Evolutionary conservation across 2,113 vertebrate species (phyloP).

Genomic region (Trogon melanurus): DNA sequence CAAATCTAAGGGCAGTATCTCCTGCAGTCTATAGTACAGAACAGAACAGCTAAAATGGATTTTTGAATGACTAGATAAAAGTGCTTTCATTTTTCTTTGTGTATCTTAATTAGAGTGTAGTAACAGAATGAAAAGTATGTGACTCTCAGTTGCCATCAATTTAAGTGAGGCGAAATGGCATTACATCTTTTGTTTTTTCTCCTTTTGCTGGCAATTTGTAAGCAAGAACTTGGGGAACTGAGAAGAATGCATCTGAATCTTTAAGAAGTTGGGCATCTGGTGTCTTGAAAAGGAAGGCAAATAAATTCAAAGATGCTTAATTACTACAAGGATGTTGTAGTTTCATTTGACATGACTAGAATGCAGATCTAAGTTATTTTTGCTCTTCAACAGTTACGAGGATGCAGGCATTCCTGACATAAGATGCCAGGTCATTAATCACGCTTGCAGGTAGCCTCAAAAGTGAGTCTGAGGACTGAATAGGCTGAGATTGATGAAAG

Average conservation of each 20-base stretch:
- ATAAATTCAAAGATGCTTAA: background rate
- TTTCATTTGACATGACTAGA: background rate
- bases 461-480: background rate
- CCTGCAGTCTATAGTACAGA: background rate
- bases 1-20: conserved; percentile 19
- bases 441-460: background rate
- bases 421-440: background rate
- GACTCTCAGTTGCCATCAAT: background rate
- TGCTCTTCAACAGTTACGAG: background rate
- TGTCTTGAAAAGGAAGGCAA: background rate
- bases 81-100: conserved; percentile 18
- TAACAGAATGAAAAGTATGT: background rate
- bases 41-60: background rate
- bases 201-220: background rate
- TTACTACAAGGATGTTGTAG: background rate
- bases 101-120: background rate
- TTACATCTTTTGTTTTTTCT: background rate
- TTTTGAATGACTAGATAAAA: conserved; percentile 34
- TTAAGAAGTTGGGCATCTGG: background rate
- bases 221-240: background rate
- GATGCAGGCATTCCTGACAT: background rate
- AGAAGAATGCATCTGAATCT: background rate
- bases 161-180: background rate
- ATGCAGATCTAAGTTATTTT: background rate
- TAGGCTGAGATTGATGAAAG: background rate